Evolutionary conservation across 2,888 invertebrate genomes (phyloP), one percentile per base, ranked within the genome.

Genomic region (Antitype chi): DNA sequence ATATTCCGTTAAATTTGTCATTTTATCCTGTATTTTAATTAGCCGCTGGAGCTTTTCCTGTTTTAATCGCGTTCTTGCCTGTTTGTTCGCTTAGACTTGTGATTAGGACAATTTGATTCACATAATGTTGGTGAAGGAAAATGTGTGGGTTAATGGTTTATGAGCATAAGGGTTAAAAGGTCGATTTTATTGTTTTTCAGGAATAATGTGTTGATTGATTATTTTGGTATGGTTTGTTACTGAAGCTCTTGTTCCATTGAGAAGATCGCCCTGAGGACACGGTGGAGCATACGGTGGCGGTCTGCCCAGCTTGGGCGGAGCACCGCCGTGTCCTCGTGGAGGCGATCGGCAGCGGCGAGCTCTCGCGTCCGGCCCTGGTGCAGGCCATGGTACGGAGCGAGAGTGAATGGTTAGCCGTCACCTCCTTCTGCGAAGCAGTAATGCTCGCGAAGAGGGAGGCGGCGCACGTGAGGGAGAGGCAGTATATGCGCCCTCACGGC

Each of bases 1-100:
- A 84, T 84, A 89, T 91, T 90, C 92, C 93, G 92, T 89, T 85
- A 92, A 92, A 92, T 91, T 89, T 74, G 84, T 87, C 74, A 69
- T 71, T 77, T 88, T 88, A 88, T 89, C 86, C 87, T 89, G 90
- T 88, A 87, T 88, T 88, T 90, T 88, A 91, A 89, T 90, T 84
- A 83, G 77, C n/a, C 63, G 28, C 73, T 71, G 70, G 82, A 15
- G 13, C 9, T 67, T 92, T 93, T 92, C 93, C 93, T 92, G 87
- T 85, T 87, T 82, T 89, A 87, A 92, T 92, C 91, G 43, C 2
- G 9, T 38, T 60, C 63, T 15, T 72, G 6, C 49, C 52, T 78
- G 80, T 80, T 84, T 88, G 84, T 87, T 87, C 87, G 85, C 87
- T 87, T 70, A 76, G 73, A 13, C 71, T 68, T 77, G 74, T 69